phyloP scores from a whole-genome alignment of 2,113 vertebrate species.

The Ictalurus furcatus region DNA sequence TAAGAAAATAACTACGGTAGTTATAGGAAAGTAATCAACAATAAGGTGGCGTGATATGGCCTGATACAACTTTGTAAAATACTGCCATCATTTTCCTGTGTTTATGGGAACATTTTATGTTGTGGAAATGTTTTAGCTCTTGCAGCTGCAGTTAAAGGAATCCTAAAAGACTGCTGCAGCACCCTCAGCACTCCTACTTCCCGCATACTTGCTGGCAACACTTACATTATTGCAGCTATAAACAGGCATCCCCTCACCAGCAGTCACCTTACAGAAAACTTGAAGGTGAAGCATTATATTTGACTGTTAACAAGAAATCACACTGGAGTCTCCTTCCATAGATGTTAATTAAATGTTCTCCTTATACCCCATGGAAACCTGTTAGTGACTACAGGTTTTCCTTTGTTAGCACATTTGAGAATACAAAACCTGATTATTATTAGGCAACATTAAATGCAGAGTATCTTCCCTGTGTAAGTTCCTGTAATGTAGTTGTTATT shows the following conservation, averaged over 20 bases:
- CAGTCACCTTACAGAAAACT: background rate
- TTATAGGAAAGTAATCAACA: background rate
- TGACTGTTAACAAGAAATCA: background rate
- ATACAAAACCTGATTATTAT: background rate
- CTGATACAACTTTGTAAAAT: background rate
- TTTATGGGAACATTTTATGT: background rate
- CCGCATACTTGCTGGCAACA: background rate
- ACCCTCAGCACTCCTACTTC: background rate
- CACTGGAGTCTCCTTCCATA: background rate
- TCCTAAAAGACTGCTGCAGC: background rate
- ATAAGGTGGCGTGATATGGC: background rate
- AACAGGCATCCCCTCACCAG: background rate
- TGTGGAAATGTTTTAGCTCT: background rate
- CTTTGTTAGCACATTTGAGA: too few relatives aligned
- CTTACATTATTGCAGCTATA: background rate
- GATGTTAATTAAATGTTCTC: too few relatives aligned
- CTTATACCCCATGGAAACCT: too few relatives aligned
- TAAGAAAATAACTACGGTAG: background rate
- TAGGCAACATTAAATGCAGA: background rate
- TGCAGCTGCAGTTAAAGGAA: background rate
- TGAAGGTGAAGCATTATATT: background rate
- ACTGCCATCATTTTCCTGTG: background rate
- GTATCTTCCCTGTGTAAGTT: background rate
- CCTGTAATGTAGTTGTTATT: background rate
- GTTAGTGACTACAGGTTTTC: too few relatives aligned